Conservation (phyloP, 2,113 vertebrate genomes). For the Tachycineta bicolor region DNA sequence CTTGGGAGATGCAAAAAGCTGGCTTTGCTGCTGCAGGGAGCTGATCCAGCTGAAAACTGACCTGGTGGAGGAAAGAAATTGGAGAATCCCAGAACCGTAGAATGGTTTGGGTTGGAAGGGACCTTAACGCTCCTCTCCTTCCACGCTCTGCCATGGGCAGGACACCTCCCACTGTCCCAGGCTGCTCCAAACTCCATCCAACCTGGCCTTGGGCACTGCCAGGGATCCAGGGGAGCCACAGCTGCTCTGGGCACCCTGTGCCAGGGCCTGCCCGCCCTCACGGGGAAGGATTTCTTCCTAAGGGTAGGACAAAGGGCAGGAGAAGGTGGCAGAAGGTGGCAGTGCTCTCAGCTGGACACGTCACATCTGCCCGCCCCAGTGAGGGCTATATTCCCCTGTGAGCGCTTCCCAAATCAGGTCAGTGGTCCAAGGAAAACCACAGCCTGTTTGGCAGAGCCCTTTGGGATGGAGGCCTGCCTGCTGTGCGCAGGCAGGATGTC, state of each 20-base stretch:
- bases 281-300: background rate
- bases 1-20: background rate
- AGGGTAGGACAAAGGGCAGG: background rate
- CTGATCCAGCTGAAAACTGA: background rate
- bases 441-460: background rate
- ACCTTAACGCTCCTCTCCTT: rapidly evolving
- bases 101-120: background rate
- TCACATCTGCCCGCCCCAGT: rapidly evolving
- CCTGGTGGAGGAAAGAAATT: background rate
- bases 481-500: background rate
- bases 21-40: background rate
- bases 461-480: background rate
- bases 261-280: background rate
- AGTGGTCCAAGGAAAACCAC: background rate
- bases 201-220: background rate
- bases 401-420: background rate
- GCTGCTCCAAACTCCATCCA: rapidly evolving
- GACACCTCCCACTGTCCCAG: background rate
- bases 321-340: background rate
- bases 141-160: background rate
- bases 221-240: background rate
- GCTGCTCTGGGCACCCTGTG: background rate
- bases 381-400: background rate
- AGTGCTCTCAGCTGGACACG: background rate
- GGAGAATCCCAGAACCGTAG: background rate